Conservation (phyloP, 2,113 vertebrate genomes). For the Hypomesus transpacificus region DNA sequence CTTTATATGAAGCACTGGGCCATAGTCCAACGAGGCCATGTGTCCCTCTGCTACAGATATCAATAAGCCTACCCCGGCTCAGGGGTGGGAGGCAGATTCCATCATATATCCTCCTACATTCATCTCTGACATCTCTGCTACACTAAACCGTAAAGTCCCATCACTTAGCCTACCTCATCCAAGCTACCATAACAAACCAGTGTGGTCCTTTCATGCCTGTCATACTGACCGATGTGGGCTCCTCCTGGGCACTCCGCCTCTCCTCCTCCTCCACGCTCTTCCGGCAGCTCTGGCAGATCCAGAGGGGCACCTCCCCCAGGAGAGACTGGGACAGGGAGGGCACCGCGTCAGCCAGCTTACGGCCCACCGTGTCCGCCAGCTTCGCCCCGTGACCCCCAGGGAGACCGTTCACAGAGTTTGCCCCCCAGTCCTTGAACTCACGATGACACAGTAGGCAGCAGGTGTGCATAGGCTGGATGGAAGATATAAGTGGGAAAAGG, state of each 20-base stretch:
- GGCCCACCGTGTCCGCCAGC: constrained; percentile 77
- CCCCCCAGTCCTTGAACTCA: constrained; percentile 95
- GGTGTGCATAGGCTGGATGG: constrained; percentile 84
- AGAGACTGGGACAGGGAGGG: constrained; percentile 94
- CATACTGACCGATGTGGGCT: constrained; percentile 79
- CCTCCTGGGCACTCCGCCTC: constrained; percentile 85
- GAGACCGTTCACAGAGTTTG: constrained; percentile 84
- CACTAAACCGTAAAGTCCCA: too few species aligned
- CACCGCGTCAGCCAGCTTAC: constrained; percentile 88
- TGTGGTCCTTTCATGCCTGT: neutral
- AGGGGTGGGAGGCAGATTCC: too few species aligned
- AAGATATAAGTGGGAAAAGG: neutral
- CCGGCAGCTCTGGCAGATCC: constrained; percentile 98
- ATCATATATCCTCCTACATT: too few species aligned
- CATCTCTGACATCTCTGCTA: too few species aligned
- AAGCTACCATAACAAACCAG: neutral
- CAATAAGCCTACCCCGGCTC: too few species aligned
- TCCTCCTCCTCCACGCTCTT: constrained; percentile 98
- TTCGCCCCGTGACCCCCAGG: constrained; percentile 82
- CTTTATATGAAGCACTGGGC: too few species aligned
- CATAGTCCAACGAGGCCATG: too few species aligned
- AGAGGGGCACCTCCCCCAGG: constrained; percentile 94
- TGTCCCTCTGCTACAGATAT: too few species aligned
- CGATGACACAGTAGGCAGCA: constrained; percentile 97
- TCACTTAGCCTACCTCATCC: neutral